phyloP scores from a whole-genome alignment of 2,797 vertebrate species.

The Sciurus carolinensis region DNA sequence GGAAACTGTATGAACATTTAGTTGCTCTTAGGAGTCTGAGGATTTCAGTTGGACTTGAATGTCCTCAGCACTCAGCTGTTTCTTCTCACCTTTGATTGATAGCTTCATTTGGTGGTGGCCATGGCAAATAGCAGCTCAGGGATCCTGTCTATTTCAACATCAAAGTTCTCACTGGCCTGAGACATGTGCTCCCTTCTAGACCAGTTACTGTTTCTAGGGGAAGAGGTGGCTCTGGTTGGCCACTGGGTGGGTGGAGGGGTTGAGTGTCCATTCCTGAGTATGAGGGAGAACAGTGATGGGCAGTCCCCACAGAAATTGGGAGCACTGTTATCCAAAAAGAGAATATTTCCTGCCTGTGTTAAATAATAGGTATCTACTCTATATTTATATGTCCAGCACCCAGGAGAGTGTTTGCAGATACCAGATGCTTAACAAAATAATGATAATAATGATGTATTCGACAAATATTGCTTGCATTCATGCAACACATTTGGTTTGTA shows the following conservation, averaged over 20 bases:
- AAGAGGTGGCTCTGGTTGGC: not conserved
- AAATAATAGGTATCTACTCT: not conserved
- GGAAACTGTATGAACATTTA: not conserved
- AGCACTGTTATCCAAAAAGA: not conserved
- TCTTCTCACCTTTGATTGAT: not conserved
- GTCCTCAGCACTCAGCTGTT: not conserved
- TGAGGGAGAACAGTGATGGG: not conserved
- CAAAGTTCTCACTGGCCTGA: not conserved
- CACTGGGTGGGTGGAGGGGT: too few species aligned
- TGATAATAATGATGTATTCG: not conserved
- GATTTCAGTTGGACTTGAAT: not conserved
- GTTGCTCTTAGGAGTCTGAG: not conserved
- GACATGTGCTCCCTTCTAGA: not conserved
- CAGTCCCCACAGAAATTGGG: not conserved
- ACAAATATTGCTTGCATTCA: not conserved
- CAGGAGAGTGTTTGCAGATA: not conserved
- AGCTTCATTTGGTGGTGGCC: not conserved
- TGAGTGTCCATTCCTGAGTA: not conserved
- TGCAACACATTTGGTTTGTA: not conserved
- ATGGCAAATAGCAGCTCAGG: not conserved
- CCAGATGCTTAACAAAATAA: constrained; percentile 30
- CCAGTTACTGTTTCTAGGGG: not conserved
- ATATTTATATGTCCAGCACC: not conserved
- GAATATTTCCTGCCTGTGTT: not conserved
- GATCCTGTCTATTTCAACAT: not conserved